Percentiles rank a stretch among this genome's conserved stretches.
phyloP scores from a whole-genome alignment of 2,113 vertebrate genomes.

The Bubalus kerabau region DNA sequence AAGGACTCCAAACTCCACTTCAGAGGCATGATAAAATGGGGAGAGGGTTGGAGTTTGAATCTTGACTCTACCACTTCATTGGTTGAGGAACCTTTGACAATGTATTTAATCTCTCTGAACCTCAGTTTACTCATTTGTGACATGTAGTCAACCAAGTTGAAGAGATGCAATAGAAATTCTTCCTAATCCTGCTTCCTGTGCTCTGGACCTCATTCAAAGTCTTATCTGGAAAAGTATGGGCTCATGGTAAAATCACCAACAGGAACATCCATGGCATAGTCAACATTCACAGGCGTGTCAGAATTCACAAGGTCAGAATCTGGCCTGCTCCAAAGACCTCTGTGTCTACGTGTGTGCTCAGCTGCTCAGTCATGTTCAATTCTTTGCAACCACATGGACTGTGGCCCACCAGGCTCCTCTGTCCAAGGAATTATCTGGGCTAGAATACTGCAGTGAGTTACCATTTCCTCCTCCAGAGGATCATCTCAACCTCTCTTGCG shows the following conservation, averaged over 20 bases:
- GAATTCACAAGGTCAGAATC: background rate
- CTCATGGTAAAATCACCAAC: background rate
- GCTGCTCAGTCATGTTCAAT: background rate
- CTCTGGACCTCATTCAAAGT: background rate
- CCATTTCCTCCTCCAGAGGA: background rate
- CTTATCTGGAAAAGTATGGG: background rate
- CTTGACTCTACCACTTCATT: background rate
- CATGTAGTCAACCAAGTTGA: background rate
- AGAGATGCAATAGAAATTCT: background rate
- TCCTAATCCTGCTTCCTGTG: background rate
- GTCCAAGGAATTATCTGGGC: background rate
- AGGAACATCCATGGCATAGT: background rate
- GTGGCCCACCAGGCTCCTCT: background rate
- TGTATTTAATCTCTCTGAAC: background rate
- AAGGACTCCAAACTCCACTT: background rate
- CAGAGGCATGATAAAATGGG: background rate
- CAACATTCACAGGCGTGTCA: background rate
- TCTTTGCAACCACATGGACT: background rate
- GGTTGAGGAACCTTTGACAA: background rate
- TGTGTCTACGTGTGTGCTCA: background rate
- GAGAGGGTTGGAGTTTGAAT: background rate
- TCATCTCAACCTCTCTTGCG: background rate
- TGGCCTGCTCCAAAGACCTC: background rate
- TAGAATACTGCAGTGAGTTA: background rate
- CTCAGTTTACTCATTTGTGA: background rate